phyloP scores from a whole-genome alignment of 2,113 vertebrate species.

The Lophochroa leadbeateri region DNA sequence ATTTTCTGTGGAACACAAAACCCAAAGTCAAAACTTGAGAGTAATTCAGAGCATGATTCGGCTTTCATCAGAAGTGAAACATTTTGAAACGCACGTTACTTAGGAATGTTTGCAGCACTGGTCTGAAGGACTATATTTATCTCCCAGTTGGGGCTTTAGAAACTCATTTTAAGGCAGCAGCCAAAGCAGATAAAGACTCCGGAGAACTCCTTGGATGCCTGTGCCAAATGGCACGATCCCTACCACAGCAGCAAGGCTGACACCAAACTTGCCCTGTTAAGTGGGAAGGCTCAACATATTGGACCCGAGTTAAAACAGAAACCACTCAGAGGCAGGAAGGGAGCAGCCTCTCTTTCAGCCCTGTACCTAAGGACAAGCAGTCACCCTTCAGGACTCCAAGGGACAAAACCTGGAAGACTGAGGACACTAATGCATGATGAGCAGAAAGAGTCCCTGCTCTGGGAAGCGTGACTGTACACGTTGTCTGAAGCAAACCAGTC shows the following conservation, averaged over 20 bases:
- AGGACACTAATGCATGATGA: background rate
- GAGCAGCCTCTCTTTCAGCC: background rate
- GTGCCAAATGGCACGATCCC: background rate
- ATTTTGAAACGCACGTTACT: background rate
- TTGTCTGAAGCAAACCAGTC: accelerated
- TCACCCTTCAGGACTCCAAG: background rate
- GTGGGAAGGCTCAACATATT: background rate
- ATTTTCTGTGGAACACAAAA: conserved; percentile 73
- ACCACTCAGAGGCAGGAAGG: background rate
- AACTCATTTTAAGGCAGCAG: background rate
- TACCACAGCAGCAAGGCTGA: background rate
- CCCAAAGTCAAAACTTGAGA: background rate
- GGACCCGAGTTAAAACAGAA: background rate
- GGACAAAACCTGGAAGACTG: background rate
- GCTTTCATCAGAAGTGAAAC: background rate
- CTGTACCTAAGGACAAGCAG: background rate
- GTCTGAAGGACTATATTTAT: background rate
- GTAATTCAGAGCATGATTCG: background rate
- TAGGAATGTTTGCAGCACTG: accelerated
- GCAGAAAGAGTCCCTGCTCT: background rate
- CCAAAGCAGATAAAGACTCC: background rate
- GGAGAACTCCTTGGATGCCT: background rate
- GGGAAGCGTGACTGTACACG: background rate
- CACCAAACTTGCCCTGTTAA: background rate
- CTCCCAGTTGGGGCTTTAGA: background rate